These are phyloP conservation scores for Andrena flavipes DNA, from an alignment of 2,888 invertebrate genomes.

Conservation along the genomic window DNA sequence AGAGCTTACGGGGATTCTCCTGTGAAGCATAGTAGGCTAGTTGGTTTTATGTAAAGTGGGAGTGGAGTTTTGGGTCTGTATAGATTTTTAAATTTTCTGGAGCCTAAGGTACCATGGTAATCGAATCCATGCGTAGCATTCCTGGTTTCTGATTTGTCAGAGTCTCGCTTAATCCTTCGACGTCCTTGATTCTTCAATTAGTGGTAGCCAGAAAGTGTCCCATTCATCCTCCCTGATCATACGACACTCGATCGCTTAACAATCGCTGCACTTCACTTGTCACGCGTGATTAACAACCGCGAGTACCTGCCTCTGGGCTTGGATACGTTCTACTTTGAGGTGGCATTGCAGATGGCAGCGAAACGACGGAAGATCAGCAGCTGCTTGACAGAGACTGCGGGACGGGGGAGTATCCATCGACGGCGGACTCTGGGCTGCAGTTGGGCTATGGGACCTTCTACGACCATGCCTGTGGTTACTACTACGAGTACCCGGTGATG, in stretches of 20 bases:
- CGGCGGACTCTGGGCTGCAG: constrained; percentile 73
- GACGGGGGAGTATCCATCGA: constrained; percentile 74
- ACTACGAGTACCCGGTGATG: constrained; percentile 83
- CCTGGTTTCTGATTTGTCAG: background rate
- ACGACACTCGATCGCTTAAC: background rate
- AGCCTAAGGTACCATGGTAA: background rate
- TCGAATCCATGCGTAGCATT: background rate
- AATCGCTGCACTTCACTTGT: background rate
- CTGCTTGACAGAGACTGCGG: constrained; percentile 78
- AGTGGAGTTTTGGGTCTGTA: no score
- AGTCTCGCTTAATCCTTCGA: background rate
- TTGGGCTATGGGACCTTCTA: constrained; percentile 81
- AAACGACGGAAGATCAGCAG: constrained; percentile 83
- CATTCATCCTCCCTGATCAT: background rate
- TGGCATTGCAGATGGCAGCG: constrained; percentile 80
- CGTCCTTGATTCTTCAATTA: background rate
- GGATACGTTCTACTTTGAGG: background rate
- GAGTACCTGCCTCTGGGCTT: background rate
- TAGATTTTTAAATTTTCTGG: no score
- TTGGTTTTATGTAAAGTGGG: no score
- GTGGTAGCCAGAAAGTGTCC: background rate
- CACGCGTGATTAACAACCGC: constrained; percentile 1
- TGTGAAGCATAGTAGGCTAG: no score
- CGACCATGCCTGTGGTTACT: constrained; percentile 81
- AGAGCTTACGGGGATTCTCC: no score